These are phyloP conservation scores for Pteropus alecto DNA, from an alignment of 2,113 vertebrate genomes.

Conservation along the genomic window DNA sequence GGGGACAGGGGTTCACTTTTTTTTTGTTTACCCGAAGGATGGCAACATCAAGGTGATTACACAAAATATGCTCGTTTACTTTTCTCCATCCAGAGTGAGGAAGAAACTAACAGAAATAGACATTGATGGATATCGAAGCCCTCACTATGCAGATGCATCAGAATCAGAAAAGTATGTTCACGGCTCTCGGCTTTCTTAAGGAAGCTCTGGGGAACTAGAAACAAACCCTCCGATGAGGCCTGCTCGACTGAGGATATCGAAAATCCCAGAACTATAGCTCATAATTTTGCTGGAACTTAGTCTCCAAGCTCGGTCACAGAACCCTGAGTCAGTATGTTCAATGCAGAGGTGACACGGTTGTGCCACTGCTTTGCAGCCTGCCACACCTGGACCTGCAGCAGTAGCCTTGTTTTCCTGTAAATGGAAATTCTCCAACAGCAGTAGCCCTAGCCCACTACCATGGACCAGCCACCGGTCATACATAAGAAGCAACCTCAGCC, in stretches of 20 bases:
- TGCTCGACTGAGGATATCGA: accelerated
- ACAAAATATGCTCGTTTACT: neutral
- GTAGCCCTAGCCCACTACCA: neutral
- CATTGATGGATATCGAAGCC: accelerated
- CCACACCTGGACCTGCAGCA: neutral
- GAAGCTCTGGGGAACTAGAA: neutral
- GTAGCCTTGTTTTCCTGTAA: neutral
- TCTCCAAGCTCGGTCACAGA: neutral
- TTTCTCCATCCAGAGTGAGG: neutral
- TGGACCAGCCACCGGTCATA: accelerated
- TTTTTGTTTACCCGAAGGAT: neutral
- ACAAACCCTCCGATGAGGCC: neutral
- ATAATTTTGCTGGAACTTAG: neutral
- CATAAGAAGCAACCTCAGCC: neutral
- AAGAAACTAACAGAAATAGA: neutral
- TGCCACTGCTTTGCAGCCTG: accelerated
- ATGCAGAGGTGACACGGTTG: accelerated
- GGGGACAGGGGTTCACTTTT: neutral
- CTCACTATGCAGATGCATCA: neutral
- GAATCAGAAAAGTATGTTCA: neutral
- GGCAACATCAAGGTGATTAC: neutral
- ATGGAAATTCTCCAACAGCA: accelerated
- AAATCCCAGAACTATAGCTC: neutral
- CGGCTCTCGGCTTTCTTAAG: neutral
- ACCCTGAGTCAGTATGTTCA: accelerated